Conservation (phyloP, 2,888 invertebrate species). For the Drosophila merina region DNA sequence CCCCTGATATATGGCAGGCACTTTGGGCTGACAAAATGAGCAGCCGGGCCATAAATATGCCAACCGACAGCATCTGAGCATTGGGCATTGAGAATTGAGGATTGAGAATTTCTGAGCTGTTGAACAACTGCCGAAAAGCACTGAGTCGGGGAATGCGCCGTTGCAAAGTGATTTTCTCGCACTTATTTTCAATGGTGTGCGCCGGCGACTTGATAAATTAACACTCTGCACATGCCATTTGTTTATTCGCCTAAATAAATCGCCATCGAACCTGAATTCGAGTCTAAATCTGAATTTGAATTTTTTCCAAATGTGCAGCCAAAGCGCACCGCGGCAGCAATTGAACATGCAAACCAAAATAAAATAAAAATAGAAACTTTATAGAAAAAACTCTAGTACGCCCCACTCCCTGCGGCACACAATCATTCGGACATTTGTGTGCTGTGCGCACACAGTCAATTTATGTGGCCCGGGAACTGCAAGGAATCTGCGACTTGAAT, state of each 20-base stretch:
- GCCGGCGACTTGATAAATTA: conserved; percentile 72
- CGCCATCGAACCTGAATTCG: conserved; percentile 61
- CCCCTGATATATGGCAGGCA: conserved; percentile 72
- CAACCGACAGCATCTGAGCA: conserved; percentile 50
- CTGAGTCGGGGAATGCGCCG: conserved; percentile 26
- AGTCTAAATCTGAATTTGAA: conserved; percentile 50
- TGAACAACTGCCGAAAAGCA: conserved; percentile 24
- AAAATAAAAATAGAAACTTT: conserved; percentile 9
- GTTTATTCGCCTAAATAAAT: conserved; percentile 77
- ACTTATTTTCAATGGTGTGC: conserved; percentile 67
- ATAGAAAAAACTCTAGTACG: conserved; percentile 15
- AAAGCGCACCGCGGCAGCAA: conserved; percentile 66
- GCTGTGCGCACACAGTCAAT: conserved; percentile 52
- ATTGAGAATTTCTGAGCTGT: conserved; percentile 13
- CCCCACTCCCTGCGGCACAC: conserved; percentile 51
- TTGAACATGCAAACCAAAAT: conserved; percentile 51
- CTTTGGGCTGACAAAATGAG: conserved; percentile 72
- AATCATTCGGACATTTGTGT: conserved; percentile 69
- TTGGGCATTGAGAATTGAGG: conserved; percentile 28
- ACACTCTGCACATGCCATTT: conserved; percentile 77
- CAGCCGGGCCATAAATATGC: conserved; percentile 64
- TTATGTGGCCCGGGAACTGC: conserved; percentile 56
- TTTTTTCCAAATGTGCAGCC: conserved; percentile 46
- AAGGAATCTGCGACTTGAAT: conserved; percentile 37
- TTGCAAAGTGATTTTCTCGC: conserved; percentile 75